phyloP scores from a whole-genome alignment of 2,113 vertebrate species.

The Sterrhoptilus dennistouni region DNA sequence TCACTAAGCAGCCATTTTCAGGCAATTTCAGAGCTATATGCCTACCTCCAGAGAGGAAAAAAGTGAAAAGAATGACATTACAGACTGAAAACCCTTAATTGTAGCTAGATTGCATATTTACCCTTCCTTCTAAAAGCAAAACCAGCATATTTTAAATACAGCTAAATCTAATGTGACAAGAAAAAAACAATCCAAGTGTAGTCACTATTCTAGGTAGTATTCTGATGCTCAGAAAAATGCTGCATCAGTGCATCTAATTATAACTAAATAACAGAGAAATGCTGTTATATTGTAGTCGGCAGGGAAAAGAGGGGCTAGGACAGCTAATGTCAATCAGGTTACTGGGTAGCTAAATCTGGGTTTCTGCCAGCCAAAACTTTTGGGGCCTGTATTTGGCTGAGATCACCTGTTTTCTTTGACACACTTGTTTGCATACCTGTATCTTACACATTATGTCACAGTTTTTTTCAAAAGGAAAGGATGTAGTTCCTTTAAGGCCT shows the following conservation, averaged over 20 bases:
- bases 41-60: constrained; percentile 24
- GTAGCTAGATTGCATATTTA: neutral
- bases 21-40: neutral
- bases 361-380: neutral
- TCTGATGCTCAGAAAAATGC: neutral
- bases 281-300: neutral
- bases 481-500: neutral
- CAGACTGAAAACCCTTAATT: neutral
- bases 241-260: neutral
- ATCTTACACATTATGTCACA: neutral
- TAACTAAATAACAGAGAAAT: neutral
- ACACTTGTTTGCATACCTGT: neutral
- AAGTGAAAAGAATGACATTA: constrained; percentile 7
- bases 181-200: neutral
- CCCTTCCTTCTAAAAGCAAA: neutral
- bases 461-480: neutral
- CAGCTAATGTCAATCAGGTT: neutral
- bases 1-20: neutral
- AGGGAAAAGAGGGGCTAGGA: neutral
- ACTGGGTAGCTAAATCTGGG: neutral
- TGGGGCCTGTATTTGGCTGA: neutral
- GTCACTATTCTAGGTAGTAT: neutral
- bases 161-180: neutral
- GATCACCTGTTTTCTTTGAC: neutral
- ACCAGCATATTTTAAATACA: neutral